Conservation (phyloP, 2,888 invertebrate species). For the Onchidella celtica region DNA sequence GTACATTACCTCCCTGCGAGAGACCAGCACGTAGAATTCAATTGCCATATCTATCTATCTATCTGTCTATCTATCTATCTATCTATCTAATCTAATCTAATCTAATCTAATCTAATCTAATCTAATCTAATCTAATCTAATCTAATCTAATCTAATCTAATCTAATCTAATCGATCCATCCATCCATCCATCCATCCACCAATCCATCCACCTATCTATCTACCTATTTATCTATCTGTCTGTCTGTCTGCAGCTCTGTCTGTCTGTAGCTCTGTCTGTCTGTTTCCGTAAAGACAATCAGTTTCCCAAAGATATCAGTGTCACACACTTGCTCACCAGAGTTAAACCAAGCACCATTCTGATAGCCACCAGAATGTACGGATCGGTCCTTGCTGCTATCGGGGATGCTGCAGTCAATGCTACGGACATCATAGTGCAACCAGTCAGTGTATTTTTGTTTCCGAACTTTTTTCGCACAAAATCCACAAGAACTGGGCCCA, state of each 20-base stretch:
- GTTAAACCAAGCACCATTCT: neutral
- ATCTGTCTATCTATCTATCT: neutral
- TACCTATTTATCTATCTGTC: too few relatives aligned
- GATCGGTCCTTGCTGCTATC: constrained; percentile 24
- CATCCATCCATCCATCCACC: too few relatives aligned
- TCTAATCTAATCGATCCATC: neutral
- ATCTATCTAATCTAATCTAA: neutral
- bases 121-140: neutral
- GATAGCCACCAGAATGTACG: neutral
- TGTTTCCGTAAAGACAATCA: too few relatives aligned
- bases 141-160: neutral
- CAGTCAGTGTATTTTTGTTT: neutral
- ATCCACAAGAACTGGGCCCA: constrained; percentile 1
- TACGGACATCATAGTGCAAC: neutral
- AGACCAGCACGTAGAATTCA: neutral
- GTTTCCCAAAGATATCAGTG: too few relatives aligned
- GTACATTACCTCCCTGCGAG: neutral
- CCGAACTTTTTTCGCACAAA: neutral
- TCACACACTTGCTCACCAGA: too few relatives aligned
- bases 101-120: neutral
- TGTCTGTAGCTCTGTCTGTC: too few relatives aligned
- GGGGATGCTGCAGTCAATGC: neutral
- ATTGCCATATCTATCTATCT: too few relatives aligned
- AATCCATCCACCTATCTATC: too few relatives aligned
- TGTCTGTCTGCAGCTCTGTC: too few relatives aligned